A percentile compares a stretch with the other conserved stretches of the same genome.
Conservation (phyloP, 2,888 invertebrate species). For the Drosophila sordidula region DNA sequence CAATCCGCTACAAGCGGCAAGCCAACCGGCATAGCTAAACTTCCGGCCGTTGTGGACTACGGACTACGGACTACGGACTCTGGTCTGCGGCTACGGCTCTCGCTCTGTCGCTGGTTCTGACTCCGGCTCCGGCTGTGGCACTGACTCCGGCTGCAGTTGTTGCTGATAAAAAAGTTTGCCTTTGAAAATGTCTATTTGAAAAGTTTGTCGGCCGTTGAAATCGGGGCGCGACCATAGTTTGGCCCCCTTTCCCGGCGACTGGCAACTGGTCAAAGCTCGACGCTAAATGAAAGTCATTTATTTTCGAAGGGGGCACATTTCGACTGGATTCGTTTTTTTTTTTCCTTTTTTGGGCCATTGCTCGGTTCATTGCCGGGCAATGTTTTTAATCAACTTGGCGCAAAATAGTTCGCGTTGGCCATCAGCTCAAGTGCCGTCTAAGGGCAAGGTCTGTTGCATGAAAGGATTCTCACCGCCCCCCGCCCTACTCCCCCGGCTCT, state of each 20-base stretch:
- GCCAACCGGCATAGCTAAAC: constrained; percentile 74
- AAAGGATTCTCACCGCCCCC: constrained; percentile 23
- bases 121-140: constrained; percentile 11
- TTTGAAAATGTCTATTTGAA: constrained; percentile 81
- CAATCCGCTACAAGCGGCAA: constrained; percentile 65
- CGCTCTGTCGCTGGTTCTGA: constrained; percentile 3
- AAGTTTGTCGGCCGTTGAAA: constrained; percentile 63
- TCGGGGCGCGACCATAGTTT: constrained; percentile 64
- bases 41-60: constrained; percentile 65
- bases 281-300: constrained; percentile 80
- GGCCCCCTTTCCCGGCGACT: constrained; percentile 4
- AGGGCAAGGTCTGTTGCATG: constrained; percentile 48
- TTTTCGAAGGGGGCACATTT: constrained; percentile 41
- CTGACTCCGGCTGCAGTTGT: constrained; percentile 36
- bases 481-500: not conserved
- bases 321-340: constrained; percentile 11
- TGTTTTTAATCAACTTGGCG: constrained; percentile 77
- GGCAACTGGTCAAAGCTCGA: constrained; percentile 13
- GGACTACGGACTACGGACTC: constrained; percentile 33
- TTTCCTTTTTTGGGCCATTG: constrained; percentile 12
- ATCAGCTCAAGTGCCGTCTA: constrained; percentile 55
- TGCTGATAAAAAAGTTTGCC: constrained; percentile 80
- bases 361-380: constrained; percentile 62
- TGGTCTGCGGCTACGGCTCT: constrained; percentile 51
- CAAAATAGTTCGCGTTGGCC: constrained; percentile 65